phyloP scores from a whole-genome alignment of 2,888 invertebrate genomes.

The Apantesis nais region DNA sequence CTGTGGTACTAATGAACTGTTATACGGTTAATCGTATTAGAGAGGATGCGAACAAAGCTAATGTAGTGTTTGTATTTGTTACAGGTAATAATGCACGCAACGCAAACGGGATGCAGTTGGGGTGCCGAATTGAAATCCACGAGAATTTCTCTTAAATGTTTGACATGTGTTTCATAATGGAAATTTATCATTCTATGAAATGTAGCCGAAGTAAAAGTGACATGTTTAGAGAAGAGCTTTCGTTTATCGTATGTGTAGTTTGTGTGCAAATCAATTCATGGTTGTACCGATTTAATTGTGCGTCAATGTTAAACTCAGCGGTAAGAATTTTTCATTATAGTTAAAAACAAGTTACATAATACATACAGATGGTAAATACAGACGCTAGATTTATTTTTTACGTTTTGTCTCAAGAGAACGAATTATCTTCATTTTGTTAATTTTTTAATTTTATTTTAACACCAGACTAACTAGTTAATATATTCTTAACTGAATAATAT shows the following conservation, averaged over 20 bases:
- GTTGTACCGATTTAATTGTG: background rate
- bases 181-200: constrained; percentile 1
- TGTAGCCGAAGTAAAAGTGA: background rate
- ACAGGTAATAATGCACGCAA: constrained; percentile 45
- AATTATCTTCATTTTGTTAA: too few relatives aligned
- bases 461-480: background rate
- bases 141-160: constrained; percentile 1
- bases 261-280: background rate
- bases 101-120: constrained; percentile 5
- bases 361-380: too few relatives aligned
- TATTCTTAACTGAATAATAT: background rate
- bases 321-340: background rate
- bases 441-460: too few relatives aligned
- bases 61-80: constrained; percentile 46
- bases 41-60: constrained; percentile 33
- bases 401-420: too few relatives aligned
- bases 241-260: background rate
- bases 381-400: too few relatives aligned
- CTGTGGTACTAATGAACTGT: constrained; percentile 44
- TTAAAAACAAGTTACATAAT: too few relatives aligned
- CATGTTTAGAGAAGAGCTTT: background rate
- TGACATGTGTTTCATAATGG: constrained; percentile 3
- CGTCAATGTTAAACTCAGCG: background rate
- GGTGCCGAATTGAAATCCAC: constrained; percentile 19
- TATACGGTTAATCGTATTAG: constrained; percentile 37